Conservation (phyloP, 2,113 vertebrate species). For the Bubo blakistoni region DNA sequence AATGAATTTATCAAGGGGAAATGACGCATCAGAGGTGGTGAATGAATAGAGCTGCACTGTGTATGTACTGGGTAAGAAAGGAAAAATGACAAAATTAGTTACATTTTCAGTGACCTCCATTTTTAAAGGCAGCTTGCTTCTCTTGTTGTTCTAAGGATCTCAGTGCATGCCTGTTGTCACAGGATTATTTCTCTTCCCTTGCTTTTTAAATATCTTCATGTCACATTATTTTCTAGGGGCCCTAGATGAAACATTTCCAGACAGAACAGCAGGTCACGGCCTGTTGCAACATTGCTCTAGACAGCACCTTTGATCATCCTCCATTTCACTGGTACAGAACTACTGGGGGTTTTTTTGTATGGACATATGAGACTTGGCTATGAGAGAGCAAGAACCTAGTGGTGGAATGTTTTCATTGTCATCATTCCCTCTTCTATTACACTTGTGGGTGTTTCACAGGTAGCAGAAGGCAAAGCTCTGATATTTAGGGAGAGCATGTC, state of each 20-base stretch:
- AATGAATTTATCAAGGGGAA: neutral
- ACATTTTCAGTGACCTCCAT: neutral
- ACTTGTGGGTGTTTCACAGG: neutral
- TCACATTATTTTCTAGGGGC: neutral
- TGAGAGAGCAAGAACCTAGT: neutral
- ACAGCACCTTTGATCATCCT: neutral
- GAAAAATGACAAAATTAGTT: neutral
- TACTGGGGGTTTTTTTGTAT: neutral
- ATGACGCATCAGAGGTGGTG: neutral
- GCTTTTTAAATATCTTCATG: neutral
- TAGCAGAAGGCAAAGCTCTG: neutral
- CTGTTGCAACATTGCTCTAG: neutral
- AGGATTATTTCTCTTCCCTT: neutral
- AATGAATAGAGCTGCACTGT: neutral
- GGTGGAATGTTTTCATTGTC: too few relatives aligned
- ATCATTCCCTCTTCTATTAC: neutral
- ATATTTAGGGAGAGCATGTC: rapidly evolving
- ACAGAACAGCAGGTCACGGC: neutral
- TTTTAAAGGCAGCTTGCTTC: neutral
- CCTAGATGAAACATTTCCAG: neutral
- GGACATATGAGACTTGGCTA: rapidly evolving
- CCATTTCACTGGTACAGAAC: neutral
- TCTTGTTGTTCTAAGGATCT: neutral
- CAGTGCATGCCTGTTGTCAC: neutral
- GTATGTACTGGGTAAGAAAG: rapidly evolving